Base-by-base conservation (phyloP, 2,113 vertebrate genomes). In the Cheirogaleus medius region DNA sequence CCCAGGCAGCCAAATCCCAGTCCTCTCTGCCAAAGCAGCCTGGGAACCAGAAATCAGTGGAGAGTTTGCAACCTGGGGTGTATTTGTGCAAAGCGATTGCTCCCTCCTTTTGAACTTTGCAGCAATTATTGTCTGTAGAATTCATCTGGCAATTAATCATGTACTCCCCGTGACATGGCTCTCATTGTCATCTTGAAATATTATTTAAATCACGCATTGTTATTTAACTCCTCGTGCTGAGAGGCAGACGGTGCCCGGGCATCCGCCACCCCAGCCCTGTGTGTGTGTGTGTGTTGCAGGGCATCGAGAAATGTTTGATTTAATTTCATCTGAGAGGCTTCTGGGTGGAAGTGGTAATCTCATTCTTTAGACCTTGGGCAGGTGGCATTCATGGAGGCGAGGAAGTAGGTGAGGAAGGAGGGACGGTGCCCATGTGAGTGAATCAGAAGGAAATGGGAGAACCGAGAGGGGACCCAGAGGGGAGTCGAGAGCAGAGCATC, bases 21-120 rank as follows among this genome's bases (percentile, higher is more conserved):
- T 88, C 63, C 58, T 37, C 5, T n/a, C 29, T 37, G 20, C 60
- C 15, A 1, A 44, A 76, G 60, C 14, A 14, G 60, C 54, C 37
- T 0, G 3, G 29, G 37, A 66, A n/a, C 20, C 44, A 21, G 69
- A n/a, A 21, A 63, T 86, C 49, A 0, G 25, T 18, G 78, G 63
- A 20, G 64, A n/a, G 68, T 34, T 76, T 86, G 32, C 56, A 56
- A 8, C 71, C 49, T 56, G 34, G 69, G 25, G 32, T 44, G 1
- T 27, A 18, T 32, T n/a, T 92, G 47, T 34, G 44, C 63, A 44
- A 52, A 54, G 47, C 14, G 11, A 32, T 44, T 1, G 18, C 47
- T 82, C 68, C 68, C 32, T 66, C 9, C 92, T 96, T 49, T 71
- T 56, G 71, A 91, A 71, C 63, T 73, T 85, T 18, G 56, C 21